Conservation (phyloP, 2,888 invertebrate species). For the Caenorhabditis macrosperma region DNA sequence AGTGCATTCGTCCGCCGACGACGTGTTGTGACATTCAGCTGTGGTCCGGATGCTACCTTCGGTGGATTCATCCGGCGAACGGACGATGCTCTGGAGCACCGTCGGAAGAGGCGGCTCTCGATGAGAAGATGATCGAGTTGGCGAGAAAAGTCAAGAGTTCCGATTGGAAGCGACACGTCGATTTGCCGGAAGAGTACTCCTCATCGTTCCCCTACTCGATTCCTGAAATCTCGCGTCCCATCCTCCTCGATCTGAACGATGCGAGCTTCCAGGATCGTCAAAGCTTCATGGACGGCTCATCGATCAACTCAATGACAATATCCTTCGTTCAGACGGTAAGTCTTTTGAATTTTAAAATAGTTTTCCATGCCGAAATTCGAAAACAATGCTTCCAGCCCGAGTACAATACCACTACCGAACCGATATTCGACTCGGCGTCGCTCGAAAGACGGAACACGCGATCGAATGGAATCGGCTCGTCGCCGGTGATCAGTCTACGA, state of each 20-base stretch:
- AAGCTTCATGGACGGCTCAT: slow-evolving; percentile 35
- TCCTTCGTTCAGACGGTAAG: slow-evolving; percentile 45
- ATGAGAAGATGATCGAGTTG: slow-evolving; percentile 48
- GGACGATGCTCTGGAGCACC: slow-evolving; percentile 20
- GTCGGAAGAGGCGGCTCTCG: slow-evolving; percentile 29
- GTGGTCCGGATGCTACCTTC: slow-evolving; percentile 68
- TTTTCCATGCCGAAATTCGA: background rate
- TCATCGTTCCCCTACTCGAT: slow-evolving; percentile 56
- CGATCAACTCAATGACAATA: slow-evolving; percentile 7
- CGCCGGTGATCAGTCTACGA: slow-evolving; percentile 23
- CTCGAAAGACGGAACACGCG: slow-evolving; percentile 13
- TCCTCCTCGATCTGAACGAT: slow-evolving; percentile 26
- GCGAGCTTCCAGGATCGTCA: slow-evolving; percentile 13
- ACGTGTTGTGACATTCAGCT: slow-evolving; percentile 55
- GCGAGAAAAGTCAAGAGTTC: slow-evolving; percentile 15
- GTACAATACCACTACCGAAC: slow-evolving; percentile 19
- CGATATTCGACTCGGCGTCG: slow-evolving; percentile 34
- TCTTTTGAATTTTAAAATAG: background rate
- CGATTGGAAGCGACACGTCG: slow-evolving; percentile 42
- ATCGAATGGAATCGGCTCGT: slow-evolving; percentile 9
- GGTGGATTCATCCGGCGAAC: slow-evolving; percentile 64
- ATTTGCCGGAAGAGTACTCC: slow-evolving; percentile 41
- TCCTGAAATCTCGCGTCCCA: slow-evolving; percentile 39
- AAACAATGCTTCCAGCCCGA: slow-evolving; percentile 20
- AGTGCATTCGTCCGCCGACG: slow-evolving; percentile 64